phyloP scores from a whole-genome alignment of 2,113 vertebrate species.

The Bolborhynchus lineola region DNA sequence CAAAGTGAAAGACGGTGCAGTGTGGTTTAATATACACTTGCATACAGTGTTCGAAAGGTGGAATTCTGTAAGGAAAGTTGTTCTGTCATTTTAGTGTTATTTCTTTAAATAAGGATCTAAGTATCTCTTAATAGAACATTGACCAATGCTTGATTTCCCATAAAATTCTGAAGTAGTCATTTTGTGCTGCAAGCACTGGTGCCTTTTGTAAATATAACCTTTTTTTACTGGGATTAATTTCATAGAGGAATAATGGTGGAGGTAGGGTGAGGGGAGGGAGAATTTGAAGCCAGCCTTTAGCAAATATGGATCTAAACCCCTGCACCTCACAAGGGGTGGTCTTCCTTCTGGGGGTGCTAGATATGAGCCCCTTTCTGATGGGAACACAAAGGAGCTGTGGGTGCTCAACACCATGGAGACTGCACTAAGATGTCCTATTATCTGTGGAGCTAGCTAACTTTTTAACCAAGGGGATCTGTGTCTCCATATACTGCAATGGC shows the following conservation, averaged over 20 bases:
- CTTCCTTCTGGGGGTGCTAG: background rate
- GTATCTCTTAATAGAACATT: background rate
- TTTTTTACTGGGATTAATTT: background rate
- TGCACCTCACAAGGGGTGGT: background rate
- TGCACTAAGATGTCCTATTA: too few relatives aligned
- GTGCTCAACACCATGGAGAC: background rate
- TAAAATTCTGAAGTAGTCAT: background rate
- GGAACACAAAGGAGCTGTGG: background rate
- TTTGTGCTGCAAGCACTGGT: background rate
- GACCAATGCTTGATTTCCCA: background rate
- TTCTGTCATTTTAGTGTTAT: background rate
- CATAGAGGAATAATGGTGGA: background rate
- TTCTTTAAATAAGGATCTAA: background rate
- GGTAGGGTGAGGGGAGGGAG: background rate
- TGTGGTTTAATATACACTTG: background rate
- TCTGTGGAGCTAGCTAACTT: background rate
- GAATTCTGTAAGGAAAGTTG: background rate
- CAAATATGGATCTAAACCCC: background rate
- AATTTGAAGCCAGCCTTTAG: background rate
- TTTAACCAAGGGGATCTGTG: background rate
- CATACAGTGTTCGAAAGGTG: background rate
- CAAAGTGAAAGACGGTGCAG: slow-evolving; percentile 9
- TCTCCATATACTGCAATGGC: rapidly evolving
- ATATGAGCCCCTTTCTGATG: background rate
- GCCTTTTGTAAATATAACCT: background rate